Evolutionary conservation across 2,888 invertebrate genomes (phyloP).

Genomic region (Endotricha flammealis): DNA sequence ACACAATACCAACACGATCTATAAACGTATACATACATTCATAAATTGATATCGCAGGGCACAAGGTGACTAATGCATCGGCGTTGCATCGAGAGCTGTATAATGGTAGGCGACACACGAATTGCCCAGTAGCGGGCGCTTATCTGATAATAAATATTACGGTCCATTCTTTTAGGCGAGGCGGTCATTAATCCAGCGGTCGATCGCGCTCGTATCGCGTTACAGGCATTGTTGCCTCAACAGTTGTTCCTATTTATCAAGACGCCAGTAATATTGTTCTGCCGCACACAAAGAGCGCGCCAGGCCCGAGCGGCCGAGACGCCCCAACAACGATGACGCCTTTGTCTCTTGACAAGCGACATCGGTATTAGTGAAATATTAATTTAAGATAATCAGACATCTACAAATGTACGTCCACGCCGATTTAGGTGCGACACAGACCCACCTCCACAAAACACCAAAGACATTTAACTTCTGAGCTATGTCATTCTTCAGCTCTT

Average conservation of each 20-base stretch:
- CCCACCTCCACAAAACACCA: background rate
- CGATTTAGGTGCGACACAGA: constrained; percentile 10
- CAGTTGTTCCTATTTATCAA: constrained; percentile 76
- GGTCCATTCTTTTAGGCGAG: constrained; percentile 76
- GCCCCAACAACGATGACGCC: constrained; percentile 45
- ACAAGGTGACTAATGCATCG: constrained; percentile 69
- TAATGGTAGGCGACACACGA: constrained; percentile 69
- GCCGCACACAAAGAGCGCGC: constrained; percentile 51
- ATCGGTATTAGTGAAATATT: constrained; percentile 59
- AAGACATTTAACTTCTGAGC: background rate
- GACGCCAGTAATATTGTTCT: constrained; percentile 70
- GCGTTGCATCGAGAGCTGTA: constrained; percentile 55
- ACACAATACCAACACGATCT: constrained; percentile 53
- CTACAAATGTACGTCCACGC: constrained; percentile 21
- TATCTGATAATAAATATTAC: constrained; percentile 78
- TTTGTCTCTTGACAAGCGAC: constrained; percentile 64
- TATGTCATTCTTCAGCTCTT: background rate
- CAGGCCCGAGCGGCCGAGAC: constrained; percentile 30
- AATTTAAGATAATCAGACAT: constrained; percentile 43
- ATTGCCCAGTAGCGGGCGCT: constrained; percentile 72
- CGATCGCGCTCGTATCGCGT: constrained; percentile 73
- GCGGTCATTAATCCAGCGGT: constrained; percentile 73
- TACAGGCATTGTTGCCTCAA: constrained; percentile 70
- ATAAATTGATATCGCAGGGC: constrained; percentile 63
- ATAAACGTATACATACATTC: constrained; percentile 52